phyloP scores from a whole-genome alignment of 2,888 invertebrate genomes.

The Scaptomyza reducta region DNA sequence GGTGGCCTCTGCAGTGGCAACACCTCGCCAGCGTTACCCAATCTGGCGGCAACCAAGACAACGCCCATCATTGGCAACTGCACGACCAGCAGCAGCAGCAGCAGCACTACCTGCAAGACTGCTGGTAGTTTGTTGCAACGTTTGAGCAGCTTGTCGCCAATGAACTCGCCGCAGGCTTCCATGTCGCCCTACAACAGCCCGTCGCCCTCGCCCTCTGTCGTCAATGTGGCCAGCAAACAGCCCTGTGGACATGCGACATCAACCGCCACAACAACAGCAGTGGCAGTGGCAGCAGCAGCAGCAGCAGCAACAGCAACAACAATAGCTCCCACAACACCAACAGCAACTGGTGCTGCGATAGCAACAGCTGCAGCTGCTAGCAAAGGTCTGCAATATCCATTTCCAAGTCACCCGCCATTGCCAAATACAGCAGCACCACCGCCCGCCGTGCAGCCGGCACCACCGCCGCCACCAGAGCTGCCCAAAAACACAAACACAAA shows the following conservation, averaged over 20 bases:
- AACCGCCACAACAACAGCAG: slow-evolving; percentile 3
- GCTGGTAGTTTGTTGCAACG: slow-evolving; percentile 77
- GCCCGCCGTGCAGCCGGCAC: slow-evolving; percentile 74
- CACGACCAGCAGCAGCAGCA: slow-evolving; percentile 26
- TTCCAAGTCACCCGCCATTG: slow-evolving; percentile 90
- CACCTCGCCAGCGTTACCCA: slow-evolving; percentile 82
- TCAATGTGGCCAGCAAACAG: slow-evolving; percentile 26
- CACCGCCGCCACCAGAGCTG: slow-evolving; percentile 69
- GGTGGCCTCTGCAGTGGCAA: slow-evolving; percentile 65
- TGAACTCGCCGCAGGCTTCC: slow-evolving; percentile 84
- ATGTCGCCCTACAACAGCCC: slow-evolving; percentile 84
- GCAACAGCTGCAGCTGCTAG: slow-evolving; percentile 51
- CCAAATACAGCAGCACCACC: slow-evolving; percentile 83
- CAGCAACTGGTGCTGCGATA: slow-evolving; percentile 12
- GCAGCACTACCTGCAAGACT: slow-evolving; percentile 43
- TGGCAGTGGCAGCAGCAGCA: slow-evolving; percentile 8
- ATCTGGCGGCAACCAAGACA: slow-evolving; percentile 82
- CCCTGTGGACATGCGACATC: slow-evolving; percentile 4
- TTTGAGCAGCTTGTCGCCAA: slow-evolving; percentile 83
- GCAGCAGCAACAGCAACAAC: slow-evolving; percentile 9
- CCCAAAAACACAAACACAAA: slow-evolving; percentile 36
- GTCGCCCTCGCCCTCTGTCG: slow-evolving; percentile 83
- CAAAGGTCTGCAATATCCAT: slow-evolving; percentile 89
- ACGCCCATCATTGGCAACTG: slow-evolving; percentile 65
- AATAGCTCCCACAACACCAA: slow-evolving; percentile 5